These are phyloP conservation scores for Drosophila nigromelanica DNA, from an alignment of 1,140 invertebrate genomes.

Conservation along the genomic window DNA sequence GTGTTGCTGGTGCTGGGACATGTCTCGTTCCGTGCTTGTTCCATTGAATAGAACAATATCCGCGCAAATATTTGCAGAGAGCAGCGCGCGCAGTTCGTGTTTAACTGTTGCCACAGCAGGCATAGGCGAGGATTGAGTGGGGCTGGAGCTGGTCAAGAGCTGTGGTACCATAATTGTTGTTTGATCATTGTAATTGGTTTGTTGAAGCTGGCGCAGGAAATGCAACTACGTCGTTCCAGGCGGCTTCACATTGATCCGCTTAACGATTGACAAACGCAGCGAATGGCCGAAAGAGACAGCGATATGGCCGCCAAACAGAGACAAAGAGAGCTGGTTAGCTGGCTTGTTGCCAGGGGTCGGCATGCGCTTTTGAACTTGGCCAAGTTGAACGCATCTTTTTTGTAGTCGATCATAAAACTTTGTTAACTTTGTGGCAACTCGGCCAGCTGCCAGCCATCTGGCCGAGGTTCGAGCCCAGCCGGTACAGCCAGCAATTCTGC, in stretches of 20 bases:
- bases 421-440: slow-evolving; percentile 60
- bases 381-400: slow-evolving; percentile 36
- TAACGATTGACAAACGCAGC: slow-evolving; percentile 57
- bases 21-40: slow-evolving; percentile 54
- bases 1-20: slow-evolving; percentile 28
- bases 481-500: too few relatives aligned
- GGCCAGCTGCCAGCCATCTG: slow-evolving; percentile 15
- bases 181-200: slow-evolving; percentile 83
- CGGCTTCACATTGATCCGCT: slow-evolving; percentile 77
- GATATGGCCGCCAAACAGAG: slow-evolving; percentile 4
- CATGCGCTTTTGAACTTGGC: slow-evolving; percentile 43
- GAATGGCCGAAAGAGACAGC: slow-evolving; percentile 32
- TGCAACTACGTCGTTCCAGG: slow-evolving; percentile 51
- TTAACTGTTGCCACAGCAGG: slow-evolving; percentile 55
- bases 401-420: slow-evolving; percentile 71
- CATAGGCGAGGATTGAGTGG: background rate
- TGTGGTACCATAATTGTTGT: slow-evolving; percentile 73
- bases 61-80: slow-evolving; percentile 78
- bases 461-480: background rate
- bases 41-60: slow-evolving; percentile 82
- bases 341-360: slow-evolving; percentile 18
- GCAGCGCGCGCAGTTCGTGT: slow-evolving; percentile 61
- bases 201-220: slow-evolving; percentile 69
- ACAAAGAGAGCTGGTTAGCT: slow-evolving; percentile 7
- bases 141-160: slow-evolving; percentile 47